Evolutionary conservation across 2,888 invertebrate species (phyloP).

Genomic region (Ormyrus nitidulus): DNA sequence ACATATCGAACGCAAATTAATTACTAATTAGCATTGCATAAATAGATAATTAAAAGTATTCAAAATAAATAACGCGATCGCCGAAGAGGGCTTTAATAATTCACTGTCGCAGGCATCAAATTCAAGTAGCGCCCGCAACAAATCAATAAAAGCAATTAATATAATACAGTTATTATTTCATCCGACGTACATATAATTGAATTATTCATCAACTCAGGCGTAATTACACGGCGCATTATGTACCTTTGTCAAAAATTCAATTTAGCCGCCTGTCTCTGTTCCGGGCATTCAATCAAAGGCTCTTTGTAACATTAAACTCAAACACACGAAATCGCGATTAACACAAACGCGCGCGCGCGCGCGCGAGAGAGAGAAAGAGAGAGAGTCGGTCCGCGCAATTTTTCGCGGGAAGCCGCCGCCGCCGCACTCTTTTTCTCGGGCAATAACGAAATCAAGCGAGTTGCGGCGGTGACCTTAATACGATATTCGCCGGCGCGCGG

Average conservation of each 20-base stretch:
- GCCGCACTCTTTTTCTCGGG: constrained; percentile 8
- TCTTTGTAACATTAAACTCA: constrained; percentile 3
- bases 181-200: constrained; percentile 27
- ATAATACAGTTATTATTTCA: constrained; percentile 49
- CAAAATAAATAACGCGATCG: neutral
- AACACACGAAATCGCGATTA: constrained; percentile 9
- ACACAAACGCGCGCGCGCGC: neutral
- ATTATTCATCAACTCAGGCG: constrained; percentile 44
- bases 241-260: constrained; percentile 46
- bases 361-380: neutral
- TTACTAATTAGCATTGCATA: too few relatives aligned
- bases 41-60: too few relatives aligned
- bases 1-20: too few relatives aligned
- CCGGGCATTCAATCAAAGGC: constrained; percentile 18
- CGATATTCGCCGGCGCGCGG: constrained; percentile 29
- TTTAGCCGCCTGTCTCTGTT: neutral
- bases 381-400: constrained; percentile 7
- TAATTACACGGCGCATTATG: constrained; percentile 39
- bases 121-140: neutral
- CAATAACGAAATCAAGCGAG: constrained; percentile 30
- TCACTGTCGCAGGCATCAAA: neutral
- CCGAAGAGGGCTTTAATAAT: neutral
- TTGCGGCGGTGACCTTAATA: constrained; percentile 25
- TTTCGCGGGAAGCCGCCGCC: constrained; percentile 1
- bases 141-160: constrained; percentile 52